These are phyloP conservation scores for Auanema freiburgensis DNA, from an alignment of 2,888 invertebrate species.

Conservation along the genomic window DNA sequence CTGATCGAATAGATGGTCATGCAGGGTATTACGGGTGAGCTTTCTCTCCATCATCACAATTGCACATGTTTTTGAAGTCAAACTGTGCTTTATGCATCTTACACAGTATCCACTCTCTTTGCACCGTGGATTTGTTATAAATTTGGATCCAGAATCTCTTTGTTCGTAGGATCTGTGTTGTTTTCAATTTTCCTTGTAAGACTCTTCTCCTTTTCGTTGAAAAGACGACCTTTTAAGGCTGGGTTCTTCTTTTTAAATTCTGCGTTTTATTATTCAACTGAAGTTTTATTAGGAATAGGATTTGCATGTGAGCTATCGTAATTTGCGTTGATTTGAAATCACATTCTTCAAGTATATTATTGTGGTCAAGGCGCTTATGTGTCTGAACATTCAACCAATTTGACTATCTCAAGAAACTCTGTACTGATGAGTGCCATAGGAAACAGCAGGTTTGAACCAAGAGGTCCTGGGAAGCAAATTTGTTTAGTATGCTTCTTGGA, in stretches of 20 bases:
- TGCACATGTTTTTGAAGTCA: conserved; percentile 1
- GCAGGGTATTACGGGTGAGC: conserved; percentile 19
- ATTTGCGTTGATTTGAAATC: neutral
- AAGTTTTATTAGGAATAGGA: conserved; percentile 16
- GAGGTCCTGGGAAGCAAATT: neutral
- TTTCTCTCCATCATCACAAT: neutral
- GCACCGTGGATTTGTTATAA: conserved; percentile 18
- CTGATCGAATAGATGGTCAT: conserved; percentile 16
- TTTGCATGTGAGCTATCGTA: conserved; percentile 18
- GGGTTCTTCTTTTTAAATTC: conserved; percentile 12
- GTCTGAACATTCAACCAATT: conserved; percentile 19
- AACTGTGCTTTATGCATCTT: conserved; percentile 15
- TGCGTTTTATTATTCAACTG: conserved; percentile 7
- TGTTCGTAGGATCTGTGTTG: conserved; percentile 9
- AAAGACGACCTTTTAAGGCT: conserved; percentile 6
- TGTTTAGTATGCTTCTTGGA: conserved; percentile 14
- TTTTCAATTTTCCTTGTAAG: conserved; percentile 13
- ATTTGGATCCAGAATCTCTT: conserved; percentile 18
- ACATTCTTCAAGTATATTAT: conserved; percentile 13
- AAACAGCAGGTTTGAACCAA: conserved; percentile 10
- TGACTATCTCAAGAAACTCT: conserved; percentile 21
- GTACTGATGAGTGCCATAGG: conserved; percentile 20
- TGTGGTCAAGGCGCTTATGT: conserved; percentile 21
- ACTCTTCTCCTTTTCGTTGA: neutral
- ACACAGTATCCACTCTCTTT: conserved; percentile 13